These are phyloP conservation scores for Emydura subglobosa DNA, from an alignment of 2,113 vertebrate species.

Conservation along the genomic window DNA sequence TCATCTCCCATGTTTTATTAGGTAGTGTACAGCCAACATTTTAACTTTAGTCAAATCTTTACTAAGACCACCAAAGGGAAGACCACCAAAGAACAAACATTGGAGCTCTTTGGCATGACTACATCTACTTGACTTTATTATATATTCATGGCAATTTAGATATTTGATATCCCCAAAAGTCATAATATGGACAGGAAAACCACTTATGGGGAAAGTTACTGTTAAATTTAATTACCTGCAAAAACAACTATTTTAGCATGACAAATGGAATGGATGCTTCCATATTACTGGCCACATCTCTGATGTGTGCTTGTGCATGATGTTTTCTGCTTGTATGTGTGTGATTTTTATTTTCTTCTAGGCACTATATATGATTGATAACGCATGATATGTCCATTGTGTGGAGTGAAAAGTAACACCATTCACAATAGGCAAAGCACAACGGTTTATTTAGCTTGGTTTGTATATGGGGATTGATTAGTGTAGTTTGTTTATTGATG, in stretches of 20 bases:
- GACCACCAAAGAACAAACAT: background rate
- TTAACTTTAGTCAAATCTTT: slow-evolving; percentile 36
- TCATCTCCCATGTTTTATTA: background rate
- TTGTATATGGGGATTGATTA: slow-evolving; percentile 60
- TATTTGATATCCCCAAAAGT: slow-evolving; percentile 47
- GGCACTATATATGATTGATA: slow-evolving; percentile 32
- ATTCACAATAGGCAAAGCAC: slow-evolving; percentile 69
- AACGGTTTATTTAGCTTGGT: slow-evolving; percentile 52
- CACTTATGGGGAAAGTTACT: slow-evolving; percentile 13
- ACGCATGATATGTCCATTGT: slow-evolving; percentile 61
- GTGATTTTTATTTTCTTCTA: background rate
- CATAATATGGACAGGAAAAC: slow-evolving; percentile 13
- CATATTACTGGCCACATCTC: slow-evolving; percentile 57
- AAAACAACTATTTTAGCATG: slow-evolving; percentile 51
- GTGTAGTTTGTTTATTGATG: slow-evolving; percentile 18
- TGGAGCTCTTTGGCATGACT: slow-evolving; percentile 28
- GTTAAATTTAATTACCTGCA: slow-evolving; percentile 43
- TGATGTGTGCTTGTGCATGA: slow-evolving; percentile 77
- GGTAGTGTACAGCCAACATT: slow-evolving; percentile 10
- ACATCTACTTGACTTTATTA: slow-evolving; percentile 58
- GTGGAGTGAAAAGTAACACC: slow-evolving; percentile 16
- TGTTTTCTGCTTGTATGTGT: slow-evolving; percentile 32
- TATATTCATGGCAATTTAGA: background rate
- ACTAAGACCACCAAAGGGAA: slow-evolving; percentile 32
- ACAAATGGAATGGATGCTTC: slow-evolving; percentile 63